These are phyloP conservation scores for Zoanthus sociatus DNA, from an alignment of 92 coral and sea anemone species.

Conservation along the genomic window DNA sequence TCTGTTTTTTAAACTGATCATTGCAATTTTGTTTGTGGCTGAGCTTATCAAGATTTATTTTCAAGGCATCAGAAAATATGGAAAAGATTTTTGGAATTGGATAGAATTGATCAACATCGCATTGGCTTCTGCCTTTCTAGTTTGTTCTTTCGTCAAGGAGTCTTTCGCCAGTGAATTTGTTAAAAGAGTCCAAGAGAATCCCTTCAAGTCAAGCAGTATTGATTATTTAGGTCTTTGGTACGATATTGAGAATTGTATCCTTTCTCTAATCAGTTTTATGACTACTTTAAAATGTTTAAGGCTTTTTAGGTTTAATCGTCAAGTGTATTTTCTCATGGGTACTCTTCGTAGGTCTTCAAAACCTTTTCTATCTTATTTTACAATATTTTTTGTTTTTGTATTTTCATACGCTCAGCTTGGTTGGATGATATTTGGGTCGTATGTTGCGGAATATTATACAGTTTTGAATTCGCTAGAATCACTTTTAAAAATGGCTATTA, in stretches of 20 bases:
- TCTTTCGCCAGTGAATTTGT: constrained; percentile 71
- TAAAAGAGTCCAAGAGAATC: constrained; percentile 72
- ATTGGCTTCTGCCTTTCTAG: constrained; percentile 61
- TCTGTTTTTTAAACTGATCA: constrained; percentile 61
- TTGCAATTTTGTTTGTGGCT: constrained; percentile 57
- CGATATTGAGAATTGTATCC: constrained; percentile 66
- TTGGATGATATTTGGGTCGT: constrained; percentile 73
- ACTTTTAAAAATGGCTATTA: constrained; percentile 74
- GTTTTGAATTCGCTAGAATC: constrained; percentile 56
- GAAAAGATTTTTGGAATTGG: constrained; percentile 81
- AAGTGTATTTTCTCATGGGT: constrained; percentile 71
- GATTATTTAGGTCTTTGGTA: constrained; percentile 76
- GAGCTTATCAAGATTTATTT: constrained; percentile 68
- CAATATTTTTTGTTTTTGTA: constrained; percentile 62
- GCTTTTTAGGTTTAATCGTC: constrained; percentile 75
- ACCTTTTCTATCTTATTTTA: constrained; percentile 69
- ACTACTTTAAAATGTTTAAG: constrained; percentile 74
- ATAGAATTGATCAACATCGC: constrained; percentile 68
- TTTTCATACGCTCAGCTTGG: constrained; percentile 82
- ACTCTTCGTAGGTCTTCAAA: constrained; percentile 70
- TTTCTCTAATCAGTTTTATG: constrained; percentile 72
- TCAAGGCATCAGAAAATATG: constrained; percentile 63
- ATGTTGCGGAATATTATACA: constrained; percentile 70
- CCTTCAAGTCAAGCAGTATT: constrained; percentile 72
- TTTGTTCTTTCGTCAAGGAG: constrained; percentile 72